phyloP scores from a whole-genome alignment of 1,140 invertebrate species.

The Brachionus angularis region DNA sequence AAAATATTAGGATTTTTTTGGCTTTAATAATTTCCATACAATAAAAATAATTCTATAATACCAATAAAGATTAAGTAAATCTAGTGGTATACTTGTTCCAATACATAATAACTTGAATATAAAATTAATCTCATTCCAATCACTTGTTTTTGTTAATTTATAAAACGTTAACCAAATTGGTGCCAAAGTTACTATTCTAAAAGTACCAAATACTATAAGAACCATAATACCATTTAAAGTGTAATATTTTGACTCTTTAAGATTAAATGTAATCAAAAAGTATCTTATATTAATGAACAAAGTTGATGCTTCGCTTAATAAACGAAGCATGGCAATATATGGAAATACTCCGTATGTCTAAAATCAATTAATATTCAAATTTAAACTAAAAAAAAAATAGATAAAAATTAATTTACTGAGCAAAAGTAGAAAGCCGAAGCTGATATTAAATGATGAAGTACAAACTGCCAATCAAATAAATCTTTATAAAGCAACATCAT shows the following conservation, averaged over 20 bases:
- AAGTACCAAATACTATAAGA: neutral
- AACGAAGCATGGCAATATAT: constrained; percentile 3
- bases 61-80: constrained; percentile 28
- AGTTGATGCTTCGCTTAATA: constrained; percentile 16
- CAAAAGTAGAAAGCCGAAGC: neutral
- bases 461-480: constrained; percentile 37
- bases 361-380: neutral
- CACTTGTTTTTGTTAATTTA: neutral
- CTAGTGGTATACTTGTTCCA: constrained; percentile 30
- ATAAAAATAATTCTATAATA: constrained; percentile 3
- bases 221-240: neutral
- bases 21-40: neutral
- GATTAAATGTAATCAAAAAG: neutral
- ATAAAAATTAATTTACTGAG: neutral
- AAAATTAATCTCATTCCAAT: constrained; percentile 12
- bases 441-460: constrained; percentile 33
- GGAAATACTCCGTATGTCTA: constrained; percentile 24
- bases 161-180: constrained; percentile 20
- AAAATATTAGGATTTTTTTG: neutral
- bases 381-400: neutral
- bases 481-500: constrained; percentile 10
- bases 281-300: constrained; percentile 29
- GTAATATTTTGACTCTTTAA: constrained; percentile 19
- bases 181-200: constrained; percentile 1
- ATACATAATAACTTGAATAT: constrained; percentile 22